Evolutionary conservation across 2,888 invertebrate species (phyloP).

Genomic region (Harpagoxenus sublaevis): DNA sequence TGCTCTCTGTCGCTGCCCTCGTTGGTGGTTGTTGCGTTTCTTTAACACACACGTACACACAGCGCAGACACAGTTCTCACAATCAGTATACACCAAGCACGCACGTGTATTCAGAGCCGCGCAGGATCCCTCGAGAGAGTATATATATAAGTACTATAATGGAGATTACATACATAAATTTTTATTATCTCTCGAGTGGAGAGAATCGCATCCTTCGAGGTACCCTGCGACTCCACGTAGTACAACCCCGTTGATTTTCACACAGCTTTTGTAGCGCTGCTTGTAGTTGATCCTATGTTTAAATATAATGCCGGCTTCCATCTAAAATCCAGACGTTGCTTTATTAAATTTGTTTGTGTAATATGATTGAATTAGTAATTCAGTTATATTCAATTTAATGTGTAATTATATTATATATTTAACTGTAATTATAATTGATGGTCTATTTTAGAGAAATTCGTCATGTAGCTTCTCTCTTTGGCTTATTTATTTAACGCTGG

Average conservation of each 20-base stretch:
- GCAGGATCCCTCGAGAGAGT: slow-evolving; percentile 43
- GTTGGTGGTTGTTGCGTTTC: slow-evolving; percentile 39
- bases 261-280: slow-evolving; percentile 80
- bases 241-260: slow-evolving; percentile 58
- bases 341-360: neutral
- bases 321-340: neutral
- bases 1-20: slow-evolving; percentile 55
- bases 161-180: slow-evolving; percentile 17
- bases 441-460: neutral
- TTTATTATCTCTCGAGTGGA: neutral
- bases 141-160: neutral
- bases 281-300: slow-evolving; percentile 75
- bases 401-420: neutral
- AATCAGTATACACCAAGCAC: slow-evolving; percentile 20
- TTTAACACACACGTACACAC: slow-evolving; percentile 49
- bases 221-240: slow-evolving; percentile 19
- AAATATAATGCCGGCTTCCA: slow-evolving; percentile 57
- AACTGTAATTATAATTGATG: neutral
- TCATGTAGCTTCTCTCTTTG: neutral
- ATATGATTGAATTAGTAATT: neutral
- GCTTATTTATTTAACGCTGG: neutral
- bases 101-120: slow-evolving; percentile 24
- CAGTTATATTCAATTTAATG: neutral
- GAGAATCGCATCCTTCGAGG: slow-evolving; percentile 21
- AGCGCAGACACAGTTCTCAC: slow-evolving; percentile 55